These are phyloP conservation scores for Chelonia mydas DNA, from an alignment of 2,797 vertebrate species.

Conservation along the genomic window DNA sequence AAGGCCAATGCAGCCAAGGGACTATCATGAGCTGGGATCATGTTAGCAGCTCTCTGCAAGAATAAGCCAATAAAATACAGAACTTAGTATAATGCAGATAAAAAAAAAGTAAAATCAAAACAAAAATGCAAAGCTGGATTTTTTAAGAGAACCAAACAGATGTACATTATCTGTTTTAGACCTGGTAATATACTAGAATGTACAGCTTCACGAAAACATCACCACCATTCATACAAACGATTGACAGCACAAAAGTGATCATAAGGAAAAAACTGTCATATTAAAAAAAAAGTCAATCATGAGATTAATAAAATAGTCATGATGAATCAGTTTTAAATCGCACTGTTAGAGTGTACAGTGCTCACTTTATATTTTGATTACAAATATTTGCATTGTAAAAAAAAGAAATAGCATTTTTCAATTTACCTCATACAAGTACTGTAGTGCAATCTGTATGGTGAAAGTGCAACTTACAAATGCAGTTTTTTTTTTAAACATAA, in stretches of 20 bases:
- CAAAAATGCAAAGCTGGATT: neutral
- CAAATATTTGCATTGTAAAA: too few relatives aligned
- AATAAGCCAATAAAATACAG: neutral
- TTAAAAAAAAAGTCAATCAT: too few relatives aligned
- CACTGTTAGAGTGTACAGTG: too few relatives aligned
- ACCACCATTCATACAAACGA: neutral
- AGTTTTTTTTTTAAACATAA: too few relatives aligned
- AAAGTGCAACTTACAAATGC: too few relatives aligned
- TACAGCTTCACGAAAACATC: neutral
- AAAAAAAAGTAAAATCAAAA: neutral
- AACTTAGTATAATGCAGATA: neutral
- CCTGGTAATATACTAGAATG: neutral
- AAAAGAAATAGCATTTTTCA: too few relatives aligned
- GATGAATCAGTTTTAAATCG: too few relatives aligned
- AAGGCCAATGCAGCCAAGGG: constrained; percentile 96
- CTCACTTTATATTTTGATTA: too few relatives aligned
- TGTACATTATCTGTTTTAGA: neutral
- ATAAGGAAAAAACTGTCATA: neutral
- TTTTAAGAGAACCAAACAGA: neutral
- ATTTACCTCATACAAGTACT: too few relatives aligned
- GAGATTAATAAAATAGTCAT: too few relatives aligned
- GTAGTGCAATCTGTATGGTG: too few relatives aligned
- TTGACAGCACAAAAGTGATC: neutral
- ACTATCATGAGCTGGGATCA: constrained; percentile 99
- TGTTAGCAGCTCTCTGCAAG: constrained; percentile 95